Evolutionary conservation across 2,888 invertebrate genomes (phyloP).

Genomic region (Pachymerium ferrugineum): DNA sequence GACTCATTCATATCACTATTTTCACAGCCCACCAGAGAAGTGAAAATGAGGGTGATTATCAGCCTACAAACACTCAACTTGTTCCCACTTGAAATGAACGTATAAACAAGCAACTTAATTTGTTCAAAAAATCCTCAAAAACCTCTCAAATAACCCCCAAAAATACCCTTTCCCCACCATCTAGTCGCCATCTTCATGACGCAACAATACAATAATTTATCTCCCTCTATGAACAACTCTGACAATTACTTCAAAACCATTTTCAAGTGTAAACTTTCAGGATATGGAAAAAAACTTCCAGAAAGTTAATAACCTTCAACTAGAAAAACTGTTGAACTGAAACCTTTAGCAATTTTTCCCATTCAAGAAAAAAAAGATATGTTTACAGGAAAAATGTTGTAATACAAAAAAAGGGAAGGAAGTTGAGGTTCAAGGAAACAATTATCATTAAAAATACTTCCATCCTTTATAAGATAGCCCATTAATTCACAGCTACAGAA

Average conservation of each 20-base stretch:
- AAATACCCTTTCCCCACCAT: too few species aligned
- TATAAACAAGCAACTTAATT: not conserved
- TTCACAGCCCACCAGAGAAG: not conserved
- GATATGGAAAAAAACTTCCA: too few species aligned
- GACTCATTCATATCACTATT: not conserved
- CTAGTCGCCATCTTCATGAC: too few species aligned
- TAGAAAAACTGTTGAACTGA: not conserved
- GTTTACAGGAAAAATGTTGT: not conserved
- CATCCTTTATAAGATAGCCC: not conserved
- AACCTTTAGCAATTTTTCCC: not conserved
- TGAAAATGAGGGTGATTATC: not conserved
- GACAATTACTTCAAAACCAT: too few species aligned
- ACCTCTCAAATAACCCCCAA: too few species aligned
- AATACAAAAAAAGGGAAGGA: not conserved
- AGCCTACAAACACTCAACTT: not conserved
- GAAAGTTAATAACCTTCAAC: too few species aligned
- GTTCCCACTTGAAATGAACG: not conserved
- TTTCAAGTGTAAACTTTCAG: too few species aligned
- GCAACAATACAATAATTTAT: not conserved
- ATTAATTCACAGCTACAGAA: not conserved
- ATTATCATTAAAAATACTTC: not conserved
- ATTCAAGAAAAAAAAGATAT: too few species aligned
- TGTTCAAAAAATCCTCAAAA: too few species aligned
- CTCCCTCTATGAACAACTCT: not conserved
- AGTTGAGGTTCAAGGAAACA: not conserved